phyloP scores from a whole-genome alignment of 2,888 invertebrate genomes.

The Dyspetes luteomarginatus region DNA sequence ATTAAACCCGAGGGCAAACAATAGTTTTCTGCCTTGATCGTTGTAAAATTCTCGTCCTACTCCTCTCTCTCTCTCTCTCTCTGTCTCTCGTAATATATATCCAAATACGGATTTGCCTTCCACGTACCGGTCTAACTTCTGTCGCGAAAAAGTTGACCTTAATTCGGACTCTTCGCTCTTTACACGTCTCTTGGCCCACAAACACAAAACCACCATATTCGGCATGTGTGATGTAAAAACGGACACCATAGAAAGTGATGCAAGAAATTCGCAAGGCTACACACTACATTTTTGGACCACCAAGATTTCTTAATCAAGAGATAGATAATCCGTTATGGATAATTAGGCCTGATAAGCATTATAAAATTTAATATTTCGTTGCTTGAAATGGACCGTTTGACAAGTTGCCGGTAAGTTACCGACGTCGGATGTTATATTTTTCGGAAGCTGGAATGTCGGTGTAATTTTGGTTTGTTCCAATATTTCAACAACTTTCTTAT shows the following conservation, averaged over 20 bases:
- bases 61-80: neutral
- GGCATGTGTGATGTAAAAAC: conserved; percentile 41
- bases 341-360: conserved; percentile 3
- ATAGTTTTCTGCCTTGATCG: conserved; percentile 61
- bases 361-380: neutral
- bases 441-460: no score
- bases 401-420: no score
- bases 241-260: conserved; percentile 18
- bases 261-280: neutral
- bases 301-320: conserved; percentile 33
- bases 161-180: conserved; percentile 50
- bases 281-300: conserved; percentile 45
- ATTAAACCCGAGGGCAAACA: conserved; percentile 63
- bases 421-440: no score
- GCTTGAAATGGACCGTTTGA: no score
- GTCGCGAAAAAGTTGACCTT: conserved; percentile 59
- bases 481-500: no score
- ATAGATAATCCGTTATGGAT: conserved; percentile 23
- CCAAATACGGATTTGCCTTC: conserved; percentile 52
- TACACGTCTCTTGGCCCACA: conserved; percentile 47
- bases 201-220: conserved; percentile 58
- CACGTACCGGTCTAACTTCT: conserved; percentile 42
- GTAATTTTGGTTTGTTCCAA: no score
- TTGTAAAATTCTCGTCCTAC: conserved; percentile 15
- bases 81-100: conserved; percentile 19